phyloP scores from a whole-genome alignment of 2,113 vertebrate genomes.

The Ciconia boyciana region DNA sequence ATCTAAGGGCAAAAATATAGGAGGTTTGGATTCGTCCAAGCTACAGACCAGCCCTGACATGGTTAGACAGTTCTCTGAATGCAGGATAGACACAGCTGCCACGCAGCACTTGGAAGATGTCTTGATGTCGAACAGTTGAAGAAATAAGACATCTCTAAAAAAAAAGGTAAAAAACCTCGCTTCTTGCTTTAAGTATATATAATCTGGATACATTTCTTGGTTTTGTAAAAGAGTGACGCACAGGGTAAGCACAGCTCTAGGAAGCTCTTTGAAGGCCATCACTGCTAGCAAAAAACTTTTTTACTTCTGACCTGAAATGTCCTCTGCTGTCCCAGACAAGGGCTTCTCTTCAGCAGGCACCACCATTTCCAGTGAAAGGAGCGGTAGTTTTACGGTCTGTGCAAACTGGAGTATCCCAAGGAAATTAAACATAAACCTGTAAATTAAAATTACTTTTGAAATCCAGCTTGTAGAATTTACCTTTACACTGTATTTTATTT shows the following conservation, averaged over 20 bases:
- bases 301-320: neutral
- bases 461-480: neutral
- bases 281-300: neutral
- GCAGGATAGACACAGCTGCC: neutral
- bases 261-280: neutral
- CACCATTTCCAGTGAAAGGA: neutral
- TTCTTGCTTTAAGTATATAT: neutral
- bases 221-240: neutral
- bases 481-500: neutral
- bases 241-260: neutral
- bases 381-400: neutral
- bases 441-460: neutral
- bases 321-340: neutral
- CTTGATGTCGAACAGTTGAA: neutral
- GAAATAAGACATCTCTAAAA: neutral
- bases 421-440: neutral
- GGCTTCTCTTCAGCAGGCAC: neutral
- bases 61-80: neutral
- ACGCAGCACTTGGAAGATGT: neutral
- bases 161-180: neutral
- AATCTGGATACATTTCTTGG: neutral
- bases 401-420: neutral
- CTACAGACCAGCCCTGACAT: neutral
- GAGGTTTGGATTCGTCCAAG: neutral
- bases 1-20: conserved; percentile 5